Conservation (phyloP, 2,113 vertebrate genomes). For the Clarias magur region DNA sequence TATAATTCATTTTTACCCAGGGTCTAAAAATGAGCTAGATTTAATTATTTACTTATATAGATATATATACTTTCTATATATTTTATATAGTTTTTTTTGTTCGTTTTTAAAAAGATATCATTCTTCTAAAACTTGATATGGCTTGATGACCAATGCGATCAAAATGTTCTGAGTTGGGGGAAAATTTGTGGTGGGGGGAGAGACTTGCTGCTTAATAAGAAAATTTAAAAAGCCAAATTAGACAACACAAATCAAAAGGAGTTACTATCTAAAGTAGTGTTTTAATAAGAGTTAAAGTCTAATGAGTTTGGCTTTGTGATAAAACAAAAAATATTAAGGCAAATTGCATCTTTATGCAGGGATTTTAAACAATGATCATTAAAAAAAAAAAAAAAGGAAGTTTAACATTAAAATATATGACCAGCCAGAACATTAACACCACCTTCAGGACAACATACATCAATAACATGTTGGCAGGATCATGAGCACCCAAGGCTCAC, state of each 20-base stretch:
- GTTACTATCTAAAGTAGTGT: conserved; percentile 27
- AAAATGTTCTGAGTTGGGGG: conserved; percentile 1
- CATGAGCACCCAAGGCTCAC: no score
- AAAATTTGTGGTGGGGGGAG: neutral
- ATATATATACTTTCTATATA: conserved; percentile 45
- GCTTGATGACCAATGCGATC: conserved; percentile 37
- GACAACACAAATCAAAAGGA: conserved; percentile 17
- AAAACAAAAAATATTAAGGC: conserved; percentile 14
- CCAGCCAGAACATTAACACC: no score
- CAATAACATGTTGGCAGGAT: no score
- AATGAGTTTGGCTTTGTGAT: conserved; percentile 16
- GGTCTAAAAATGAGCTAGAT: conserved; percentile 56
- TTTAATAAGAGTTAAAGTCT: conserved; percentile 35
- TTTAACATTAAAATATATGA: neutral
- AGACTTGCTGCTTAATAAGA: conserved; percentile 12
- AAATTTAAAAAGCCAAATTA: neutral
- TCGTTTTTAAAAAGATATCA: conserved; percentile 48
- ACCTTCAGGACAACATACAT: no score
- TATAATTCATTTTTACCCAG: conserved; percentile 42
- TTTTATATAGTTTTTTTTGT: conserved; percentile 41
- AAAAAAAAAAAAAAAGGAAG: neutral
- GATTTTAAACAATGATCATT: conserved; percentile 9
- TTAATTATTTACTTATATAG: conserved; percentile 34
- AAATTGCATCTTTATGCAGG: neutral
- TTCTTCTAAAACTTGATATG: conserved; percentile 41